Base-by-base conservation (phyloP, 2,113 vertebrate genomes). In the Macheiramphus alcinus region DNA sequence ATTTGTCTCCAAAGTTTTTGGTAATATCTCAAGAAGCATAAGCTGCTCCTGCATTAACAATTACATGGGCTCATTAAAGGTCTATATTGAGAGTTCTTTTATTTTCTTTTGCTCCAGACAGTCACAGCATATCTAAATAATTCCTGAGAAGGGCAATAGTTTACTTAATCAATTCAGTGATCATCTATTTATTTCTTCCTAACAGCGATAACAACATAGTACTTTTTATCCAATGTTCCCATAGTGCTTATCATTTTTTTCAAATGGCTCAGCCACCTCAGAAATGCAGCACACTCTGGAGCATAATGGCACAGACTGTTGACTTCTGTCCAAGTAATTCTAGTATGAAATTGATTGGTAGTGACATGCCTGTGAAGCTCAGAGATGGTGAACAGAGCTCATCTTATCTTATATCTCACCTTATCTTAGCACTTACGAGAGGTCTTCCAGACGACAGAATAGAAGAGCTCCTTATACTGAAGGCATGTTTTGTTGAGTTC, bases 131-230 rank as follows among this genome's bases (percentile, higher is more conserved):
- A 75, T 38, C 63, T 63, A 78, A 83, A 61, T 66, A 63, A 70
- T 50, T 92, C 36, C n/a, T 58, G 20, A 86, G 79, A 73, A 81
- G 43, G 20, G 25, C 34, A 91, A 10, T 29, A 73, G 34, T 80
- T 95, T 80, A 67, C 59, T 95, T 93, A 53, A 85, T 93, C 81
- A 84, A n/a, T 86, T 72, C 78, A 76, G 38, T 65, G 58, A 74
- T 95, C 45, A 82, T 55, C 61, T 94, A 29, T 67, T 87, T 95
- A 71, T 90, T 88, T 95, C 73, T 82, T 94, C 29, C 14, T 75
- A 74, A 59, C 66, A 72, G 65, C 43, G 34, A 78, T 93, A 92
- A 74, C 50, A 90, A 75, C 34, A 32, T 45, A 85, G 48, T 74
- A 5, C 13, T 56, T 68, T 86, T 82, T 83, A 84, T 86, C 66